Percentiles rank a stretch among this genome's conserved stretches.
Evolutionary conservation across 2,113 vertebrate species (phyloP).

Genomic region (Mola mola): DNA sequence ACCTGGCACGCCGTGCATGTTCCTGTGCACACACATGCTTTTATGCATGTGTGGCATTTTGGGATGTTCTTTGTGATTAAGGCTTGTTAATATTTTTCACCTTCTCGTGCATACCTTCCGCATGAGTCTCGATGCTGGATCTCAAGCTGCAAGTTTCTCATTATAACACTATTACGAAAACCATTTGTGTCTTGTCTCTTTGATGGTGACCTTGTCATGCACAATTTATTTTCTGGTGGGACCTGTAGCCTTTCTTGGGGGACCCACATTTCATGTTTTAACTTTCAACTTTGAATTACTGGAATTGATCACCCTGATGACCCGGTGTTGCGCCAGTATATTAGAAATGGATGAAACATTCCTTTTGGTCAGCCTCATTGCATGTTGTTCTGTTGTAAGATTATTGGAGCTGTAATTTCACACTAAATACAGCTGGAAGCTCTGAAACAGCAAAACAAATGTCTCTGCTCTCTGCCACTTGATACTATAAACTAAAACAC

Average conservation of each 20-base stretch:
- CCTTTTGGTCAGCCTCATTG: not conserved
- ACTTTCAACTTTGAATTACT: constrained; percentile 29
- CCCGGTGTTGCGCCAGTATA: constrained; percentile 3
- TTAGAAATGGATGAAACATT: constrained; percentile 14
- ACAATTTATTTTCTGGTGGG: constrained; percentile 21
- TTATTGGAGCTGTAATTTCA: constrained; percentile 2
- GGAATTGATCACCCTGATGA: constrained; percentile 11
- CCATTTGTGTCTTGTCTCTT: constrained; percentile 42
- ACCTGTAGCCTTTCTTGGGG: constrained; percentile 28
- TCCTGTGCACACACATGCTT: constrained; percentile 4
- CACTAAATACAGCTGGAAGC: not conserved
- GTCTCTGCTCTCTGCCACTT: not conserved
- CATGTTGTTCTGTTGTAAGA: constrained; percentile 6
- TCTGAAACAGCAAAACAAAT: constrained; percentile 19
- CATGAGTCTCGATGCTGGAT: constrained; percentile 33
- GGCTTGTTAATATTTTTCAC: constrained; percentile 28
- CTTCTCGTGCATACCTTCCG: constrained; percentile 35
- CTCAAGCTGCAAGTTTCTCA: constrained; percentile 39
- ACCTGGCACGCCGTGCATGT: not conserved
- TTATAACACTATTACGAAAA: constrained; percentile 33
- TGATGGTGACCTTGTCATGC: constrained; percentile 19
- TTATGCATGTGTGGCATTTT: constrained; percentile 36
- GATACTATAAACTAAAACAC: not conserved
- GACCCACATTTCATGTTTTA: constrained; percentile 30
- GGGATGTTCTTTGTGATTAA: constrained; percentile 52